Evolutionary conservation across 2,888 invertebrate species (phyloP).

Genomic region (Spodoptera littoralis): DNA sequence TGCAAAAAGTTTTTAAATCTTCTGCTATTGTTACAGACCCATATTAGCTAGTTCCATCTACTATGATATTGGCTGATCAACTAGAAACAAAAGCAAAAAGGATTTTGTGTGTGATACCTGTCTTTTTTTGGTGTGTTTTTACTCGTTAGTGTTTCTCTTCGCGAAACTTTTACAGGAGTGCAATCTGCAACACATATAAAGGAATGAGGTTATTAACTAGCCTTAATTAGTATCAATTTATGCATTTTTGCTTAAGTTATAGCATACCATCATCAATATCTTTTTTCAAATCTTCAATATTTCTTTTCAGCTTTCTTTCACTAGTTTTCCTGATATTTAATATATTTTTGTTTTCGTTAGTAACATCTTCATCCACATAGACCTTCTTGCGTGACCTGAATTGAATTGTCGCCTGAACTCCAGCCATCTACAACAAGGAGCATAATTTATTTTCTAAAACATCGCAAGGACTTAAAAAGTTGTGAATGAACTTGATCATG

Average conservation of each 20-base stretch:
- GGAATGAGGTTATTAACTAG: not conserved
- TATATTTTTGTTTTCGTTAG: conserved; percentile 75
- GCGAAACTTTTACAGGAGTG: conserved; percentile 70
- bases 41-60: no score
- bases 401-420: conserved; percentile 83
- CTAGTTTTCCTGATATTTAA: conserved; percentile 61
- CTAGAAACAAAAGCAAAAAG: no score
- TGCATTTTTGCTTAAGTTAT: no score
- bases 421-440: conserved; percentile 76
- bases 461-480: no score
- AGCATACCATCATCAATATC: conserved; percentile 62
- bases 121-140: conserved; percentile 7
- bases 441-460: no score
- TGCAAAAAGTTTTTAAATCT: no score
- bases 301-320: conserved; percentile 59
- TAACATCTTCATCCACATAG: conserved; percentile 59
- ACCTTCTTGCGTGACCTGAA: conserved; percentile 86
- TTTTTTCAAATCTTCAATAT: conserved; percentile 52
- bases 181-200: conserved; percentile 65
- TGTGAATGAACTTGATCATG: not conserved
- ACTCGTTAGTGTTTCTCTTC: conserved; percentile 57
- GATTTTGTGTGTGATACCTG: conserved; percentile 22
- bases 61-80: no score
- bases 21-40: no score
- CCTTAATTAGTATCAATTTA: no score